Evolutionary conservation across 2,797 vertebrate genomes (phyloP).

Genomic region (Myotis pilosus): DNA sequence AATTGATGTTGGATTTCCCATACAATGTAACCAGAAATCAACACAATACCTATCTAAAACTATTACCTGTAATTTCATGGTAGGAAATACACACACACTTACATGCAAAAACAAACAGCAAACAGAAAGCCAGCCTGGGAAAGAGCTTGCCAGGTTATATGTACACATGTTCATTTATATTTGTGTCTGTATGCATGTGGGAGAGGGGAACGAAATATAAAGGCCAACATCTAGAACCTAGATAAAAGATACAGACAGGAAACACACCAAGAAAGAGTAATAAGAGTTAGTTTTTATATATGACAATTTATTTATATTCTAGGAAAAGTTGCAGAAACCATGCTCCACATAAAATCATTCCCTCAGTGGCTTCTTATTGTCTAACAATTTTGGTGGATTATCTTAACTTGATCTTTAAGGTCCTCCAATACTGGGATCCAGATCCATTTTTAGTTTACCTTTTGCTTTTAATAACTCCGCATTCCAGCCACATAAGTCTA

Average conservation of each 20-base stretch:
- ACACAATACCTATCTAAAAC: neutral
- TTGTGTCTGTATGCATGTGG: neutral
- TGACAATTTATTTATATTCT: neutral
- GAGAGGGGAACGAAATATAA: neutral
- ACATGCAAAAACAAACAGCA: neutral
- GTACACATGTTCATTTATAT: neutral
- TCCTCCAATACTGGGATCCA: neutral
- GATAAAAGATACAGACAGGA: neutral
- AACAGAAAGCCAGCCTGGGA: neutral
- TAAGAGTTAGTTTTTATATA: neutral
- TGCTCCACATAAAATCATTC: neutral
- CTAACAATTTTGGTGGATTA: neutral
- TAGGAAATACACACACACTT: neutral
- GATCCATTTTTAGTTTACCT: neutral
- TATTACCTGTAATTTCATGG: neutral
- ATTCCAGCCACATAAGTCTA: neutral
- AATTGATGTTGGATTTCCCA: neutral
- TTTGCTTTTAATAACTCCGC: neutral
- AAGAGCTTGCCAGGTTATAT: neutral
- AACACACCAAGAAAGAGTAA: neutral
- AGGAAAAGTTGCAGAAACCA: slow-evolving; percentile 2
- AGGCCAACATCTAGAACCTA: neutral
- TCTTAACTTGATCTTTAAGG: neutral
- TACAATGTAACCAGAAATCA: neutral
- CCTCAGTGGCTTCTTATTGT: neutral